These are phyloP conservation scores for Pseudopipra pipra DNA, from an alignment of 2,113 vertebrate species.

Conservation along the genomic window DNA sequence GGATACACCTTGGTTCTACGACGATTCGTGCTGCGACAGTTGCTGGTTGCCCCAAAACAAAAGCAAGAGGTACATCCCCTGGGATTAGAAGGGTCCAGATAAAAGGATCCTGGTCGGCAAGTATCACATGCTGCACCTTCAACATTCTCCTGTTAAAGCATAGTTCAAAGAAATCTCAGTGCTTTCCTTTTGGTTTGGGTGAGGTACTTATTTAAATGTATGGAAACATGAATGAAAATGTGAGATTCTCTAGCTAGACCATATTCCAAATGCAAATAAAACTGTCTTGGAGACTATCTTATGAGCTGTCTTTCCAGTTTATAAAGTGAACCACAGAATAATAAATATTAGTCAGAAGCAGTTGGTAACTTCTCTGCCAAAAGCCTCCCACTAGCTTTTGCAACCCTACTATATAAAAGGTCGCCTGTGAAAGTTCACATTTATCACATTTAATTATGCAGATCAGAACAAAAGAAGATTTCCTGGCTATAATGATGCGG, in stretches of 20 bases:
- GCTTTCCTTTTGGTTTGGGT: background rate
- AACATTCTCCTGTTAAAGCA: conserved; percentile 83
- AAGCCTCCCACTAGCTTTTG: conserved; percentile 2
- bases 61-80: conserved; percentile 89
- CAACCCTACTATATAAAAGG: conserved; percentile 19
- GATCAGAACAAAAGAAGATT: conserved; percentile 26
- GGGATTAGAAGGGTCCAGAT: conserved; percentile 83
- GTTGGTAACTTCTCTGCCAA: conserved; percentile 15
- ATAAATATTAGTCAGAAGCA: conserved; percentile 35
- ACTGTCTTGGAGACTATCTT: background rate
- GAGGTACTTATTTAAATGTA: background rate
- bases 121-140: conserved; percentile 79
- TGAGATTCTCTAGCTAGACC: background rate
- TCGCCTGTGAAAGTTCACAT: conserved; percentile 30
- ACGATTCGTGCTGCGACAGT: conserved; percentile 81
- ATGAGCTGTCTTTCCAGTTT: background rate
- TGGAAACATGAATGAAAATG: background rate
- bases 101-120: conserved; percentile 85
- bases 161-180: conserved; percentile 36
- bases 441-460: conserved; percentile 39
- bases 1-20: conserved; percentile 83
- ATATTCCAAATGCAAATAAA: background rate
- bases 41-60: conserved; percentile 85
- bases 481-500: background rate
- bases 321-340: background rate